phyloP scores from a whole-genome alignment of 2,113 vertebrate genomes.

The Callipepla californica region DNA sequence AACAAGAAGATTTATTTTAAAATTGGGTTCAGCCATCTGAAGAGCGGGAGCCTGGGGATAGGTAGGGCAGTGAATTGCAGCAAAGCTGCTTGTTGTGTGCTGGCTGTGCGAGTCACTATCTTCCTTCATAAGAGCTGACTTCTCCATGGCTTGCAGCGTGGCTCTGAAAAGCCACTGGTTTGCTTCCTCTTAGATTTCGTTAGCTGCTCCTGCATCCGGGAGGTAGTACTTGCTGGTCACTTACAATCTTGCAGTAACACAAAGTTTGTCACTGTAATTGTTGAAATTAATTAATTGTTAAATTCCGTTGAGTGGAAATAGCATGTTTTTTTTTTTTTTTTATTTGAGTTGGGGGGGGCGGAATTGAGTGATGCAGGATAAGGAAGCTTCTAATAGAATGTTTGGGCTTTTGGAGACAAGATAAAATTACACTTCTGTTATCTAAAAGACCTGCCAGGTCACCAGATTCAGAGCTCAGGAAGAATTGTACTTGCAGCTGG shows the following conservation, averaged over 20 bases:
- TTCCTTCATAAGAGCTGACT: not conserved
- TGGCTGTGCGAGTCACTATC: accelerated
- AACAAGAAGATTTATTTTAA: not conserved
- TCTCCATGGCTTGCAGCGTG: not conserved
- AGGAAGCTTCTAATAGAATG: not conserved
- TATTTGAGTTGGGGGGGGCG: not conserved
- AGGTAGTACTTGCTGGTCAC: not conserved
- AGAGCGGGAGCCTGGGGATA: not conserved
- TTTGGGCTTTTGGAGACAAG: not conserved
- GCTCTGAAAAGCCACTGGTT: not conserved
- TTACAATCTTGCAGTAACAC: not conserved
- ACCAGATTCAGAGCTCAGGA: not conserved
- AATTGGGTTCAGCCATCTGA: not conserved
- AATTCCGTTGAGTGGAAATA: not conserved
- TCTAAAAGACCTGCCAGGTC: not conserved
- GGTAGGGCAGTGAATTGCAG: accelerated
- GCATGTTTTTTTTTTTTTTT: not conserved
- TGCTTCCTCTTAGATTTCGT: not conserved
- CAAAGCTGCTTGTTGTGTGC: not conserved
- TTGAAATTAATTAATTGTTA: not conserved
- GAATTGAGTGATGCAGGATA: not conserved
- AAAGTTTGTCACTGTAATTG: no score
- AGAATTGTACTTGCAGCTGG: not conserved
- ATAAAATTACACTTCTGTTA: not conserved
- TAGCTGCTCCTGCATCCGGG: not conserved